Base-by-base conservation (phyloP, 2,797 vertebrate species). In the Anguilla obscura region DNA sequence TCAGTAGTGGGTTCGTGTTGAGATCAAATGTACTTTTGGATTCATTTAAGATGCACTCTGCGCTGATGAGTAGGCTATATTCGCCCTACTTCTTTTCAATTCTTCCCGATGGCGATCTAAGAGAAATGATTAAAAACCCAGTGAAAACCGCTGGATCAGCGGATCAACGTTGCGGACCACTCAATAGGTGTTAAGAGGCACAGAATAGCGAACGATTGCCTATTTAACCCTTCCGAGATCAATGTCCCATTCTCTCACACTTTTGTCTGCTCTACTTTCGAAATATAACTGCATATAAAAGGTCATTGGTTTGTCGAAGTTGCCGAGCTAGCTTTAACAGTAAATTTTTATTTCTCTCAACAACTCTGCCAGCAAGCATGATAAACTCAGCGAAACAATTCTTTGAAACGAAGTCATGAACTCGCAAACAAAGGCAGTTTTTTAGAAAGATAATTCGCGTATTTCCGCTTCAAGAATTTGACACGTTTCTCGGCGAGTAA, bases 141-240 rank as follows among this genome's bases (percentile, higher is more conserved):
- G 88, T 84, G 88, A 87, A 91, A 92, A 90, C 88, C 89, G 92
- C 90, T 85, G 79, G 92, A 91, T 93, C 93, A 94, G 93, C 92
- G 92, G 91, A 93, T 93, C 91, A 89, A 89, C 74, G 84, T 89
- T 89, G 71, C 89, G 58, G 90, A 91, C 90, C 91, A 89, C 92
- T 93, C 91, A 91, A 89, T 91, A 93, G 86, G 84, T 40, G 90
- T 89, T 87, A 87, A 91, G 88, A 89, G 89, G 89, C 90, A 85
- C 60, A 45, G 86, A 88, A 89, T 88, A 85, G 85, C 63, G 45
- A 88, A 87, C 87, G 90, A 91, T 91, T 86, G 92, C 90, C 92
- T 93, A 92, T 94, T 94, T 94, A 94, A 94, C 92, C 93, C 91
- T 89, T 54, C 89, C 85, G 86, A 66, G 86, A 91, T 91, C 91